Percentiles rank a stretch among this genome's conserved stretches.
These are phyloP conservation scores for Hypomecis atomaria DNA, from an alignment of 2,888 invertebrate genomes.

Conservation along the genomic window DNA sequence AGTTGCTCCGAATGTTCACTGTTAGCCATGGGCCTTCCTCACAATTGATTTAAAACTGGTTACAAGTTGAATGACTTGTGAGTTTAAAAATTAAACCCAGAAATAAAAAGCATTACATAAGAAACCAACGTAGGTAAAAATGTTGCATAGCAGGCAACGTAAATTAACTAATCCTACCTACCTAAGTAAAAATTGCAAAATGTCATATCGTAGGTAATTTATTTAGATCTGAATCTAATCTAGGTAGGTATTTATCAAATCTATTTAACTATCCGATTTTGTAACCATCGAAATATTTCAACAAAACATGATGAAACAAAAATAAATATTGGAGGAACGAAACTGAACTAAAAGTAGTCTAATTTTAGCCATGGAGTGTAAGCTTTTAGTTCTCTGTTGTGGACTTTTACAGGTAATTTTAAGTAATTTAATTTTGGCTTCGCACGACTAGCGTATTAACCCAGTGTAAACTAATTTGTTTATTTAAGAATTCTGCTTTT, in stretches of 20 bases:
- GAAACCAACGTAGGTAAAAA: no score
- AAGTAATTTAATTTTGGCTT: background rate
- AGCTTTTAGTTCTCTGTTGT: slow-evolving; percentile 16
- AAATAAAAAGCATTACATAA: no score
- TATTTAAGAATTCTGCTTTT: background rate
- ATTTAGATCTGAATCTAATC: background rate
- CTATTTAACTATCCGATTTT: slow-evolving; percentile 2
- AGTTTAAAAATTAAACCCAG: no score
- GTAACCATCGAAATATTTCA: slow-evolving; percentile 19
- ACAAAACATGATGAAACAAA: slow-evolving; percentile 18
- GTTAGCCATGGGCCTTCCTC: no score
- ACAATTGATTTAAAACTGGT: no score
- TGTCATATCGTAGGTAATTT: no score
- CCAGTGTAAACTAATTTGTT: background rate
- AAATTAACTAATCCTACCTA: no score
- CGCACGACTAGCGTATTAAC: background rate
- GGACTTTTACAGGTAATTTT: slow-evolving; percentile 22
- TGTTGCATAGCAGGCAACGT: no score
- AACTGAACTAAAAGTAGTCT: slow-evolving; percentile 9
- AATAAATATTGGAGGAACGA: background rate
- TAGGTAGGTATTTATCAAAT: background rate
- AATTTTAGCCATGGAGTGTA: slow-evolving; percentile 25
- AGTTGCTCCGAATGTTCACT: no score
- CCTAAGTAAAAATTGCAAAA: no score
- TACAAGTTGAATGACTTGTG: no score